Conservation (phyloP, 1,140 invertebrate genomes). For the Ooceraea biroi region DNA sequence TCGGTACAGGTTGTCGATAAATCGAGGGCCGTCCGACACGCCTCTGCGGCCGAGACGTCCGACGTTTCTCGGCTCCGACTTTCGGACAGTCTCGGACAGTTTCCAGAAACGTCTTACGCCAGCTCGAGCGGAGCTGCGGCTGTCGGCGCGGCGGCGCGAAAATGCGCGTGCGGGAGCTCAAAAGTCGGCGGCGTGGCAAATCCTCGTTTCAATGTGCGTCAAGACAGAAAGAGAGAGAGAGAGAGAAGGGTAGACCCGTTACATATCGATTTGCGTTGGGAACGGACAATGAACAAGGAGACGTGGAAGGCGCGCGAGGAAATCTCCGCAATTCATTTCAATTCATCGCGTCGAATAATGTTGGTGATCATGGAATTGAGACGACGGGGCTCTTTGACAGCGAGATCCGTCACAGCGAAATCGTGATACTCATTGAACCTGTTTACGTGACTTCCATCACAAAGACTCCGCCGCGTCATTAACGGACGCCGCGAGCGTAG, state of each 20-base stretch:
- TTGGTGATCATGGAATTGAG: not conserved
- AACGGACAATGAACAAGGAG: constrained; percentile 30
- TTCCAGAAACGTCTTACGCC: constrained; percentile 47
- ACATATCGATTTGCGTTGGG: constrained; percentile 31
- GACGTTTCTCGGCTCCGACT: constrained; percentile 62
- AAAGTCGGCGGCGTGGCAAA: constrained; percentile 48
- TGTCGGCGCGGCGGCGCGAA: constrained; percentile 52
- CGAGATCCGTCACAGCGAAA: constrained; percentile 18
- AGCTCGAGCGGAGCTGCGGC: constrained; percentile 4
- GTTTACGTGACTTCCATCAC: constrained; percentile 63
- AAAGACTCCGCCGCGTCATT: constrained; percentile 61
- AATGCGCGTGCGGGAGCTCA: constrained; percentile 40
- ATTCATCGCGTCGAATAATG: too few species aligned
- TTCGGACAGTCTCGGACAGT: constrained; percentile 55
- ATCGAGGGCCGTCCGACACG: constrained; percentile 81
- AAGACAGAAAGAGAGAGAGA: not conserved
- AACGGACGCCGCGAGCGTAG: constrained; percentile 58
- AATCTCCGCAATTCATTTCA: constrained; percentile 19
- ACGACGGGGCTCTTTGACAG: constrained; percentile 36
- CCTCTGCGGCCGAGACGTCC: constrained; percentile 73
- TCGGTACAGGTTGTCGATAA: constrained; percentile 85
- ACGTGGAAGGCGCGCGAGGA: not conserved
- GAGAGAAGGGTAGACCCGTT: too few species aligned
- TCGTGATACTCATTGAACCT: constrained; percentile 55
- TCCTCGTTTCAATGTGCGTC: not conserved